These are phyloP conservation scores for Akabosia matsudoensis DNA, from an alignment of 1,140 invertebrate species.

Conservation along the genomic window DNA sequence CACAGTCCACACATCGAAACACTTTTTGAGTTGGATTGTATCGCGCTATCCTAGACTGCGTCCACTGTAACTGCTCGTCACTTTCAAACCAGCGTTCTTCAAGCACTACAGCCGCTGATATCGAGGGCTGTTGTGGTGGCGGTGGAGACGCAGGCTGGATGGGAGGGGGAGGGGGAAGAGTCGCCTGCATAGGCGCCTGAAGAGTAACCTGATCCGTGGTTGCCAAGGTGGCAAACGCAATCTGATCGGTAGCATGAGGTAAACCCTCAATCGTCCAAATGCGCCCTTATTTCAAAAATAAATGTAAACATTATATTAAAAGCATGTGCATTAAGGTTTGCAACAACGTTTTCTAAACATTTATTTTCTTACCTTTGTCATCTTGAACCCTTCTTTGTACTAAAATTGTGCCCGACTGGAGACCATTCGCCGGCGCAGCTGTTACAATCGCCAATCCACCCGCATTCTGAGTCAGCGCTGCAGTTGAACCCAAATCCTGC, in stretches of 20 bases:
- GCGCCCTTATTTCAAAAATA: constrained; percentile 11
- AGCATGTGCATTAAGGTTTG: constrained; percentile 6
- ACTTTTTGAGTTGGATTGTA: constrained; percentile 69
- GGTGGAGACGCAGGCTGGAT: background rate
- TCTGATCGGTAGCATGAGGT: constrained; percentile 52
- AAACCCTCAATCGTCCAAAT: constrained; percentile 45
- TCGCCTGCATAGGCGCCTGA: background rate
- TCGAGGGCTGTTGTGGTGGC: background rate
- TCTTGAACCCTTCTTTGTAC: constrained; percentile 42
- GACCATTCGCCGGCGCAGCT: constrained; percentile 31
- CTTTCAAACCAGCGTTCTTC: constrained; percentile 67
- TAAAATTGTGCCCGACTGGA: constrained; percentile 44
- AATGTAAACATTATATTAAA: background rate
- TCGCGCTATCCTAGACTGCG: constrained; percentile 65
- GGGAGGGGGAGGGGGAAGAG: background rate
- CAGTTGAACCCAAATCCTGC: constrained; percentile 34
- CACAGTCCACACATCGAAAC: constrained; percentile 71
- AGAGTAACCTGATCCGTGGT: background rate
- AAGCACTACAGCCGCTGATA: constrained; percentile 50
- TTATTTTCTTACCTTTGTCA: constrained; percentile 39
- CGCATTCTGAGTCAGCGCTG: background rate
- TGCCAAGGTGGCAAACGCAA: constrained; percentile 51
- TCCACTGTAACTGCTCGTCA: constrained; percentile 66
- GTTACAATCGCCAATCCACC: constrained; percentile 34
- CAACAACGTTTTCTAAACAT: background rate